phyloP scores from a whole-genome alignment of 2,797 vertebrate species.

The Ispidina lecontei region DNA sequence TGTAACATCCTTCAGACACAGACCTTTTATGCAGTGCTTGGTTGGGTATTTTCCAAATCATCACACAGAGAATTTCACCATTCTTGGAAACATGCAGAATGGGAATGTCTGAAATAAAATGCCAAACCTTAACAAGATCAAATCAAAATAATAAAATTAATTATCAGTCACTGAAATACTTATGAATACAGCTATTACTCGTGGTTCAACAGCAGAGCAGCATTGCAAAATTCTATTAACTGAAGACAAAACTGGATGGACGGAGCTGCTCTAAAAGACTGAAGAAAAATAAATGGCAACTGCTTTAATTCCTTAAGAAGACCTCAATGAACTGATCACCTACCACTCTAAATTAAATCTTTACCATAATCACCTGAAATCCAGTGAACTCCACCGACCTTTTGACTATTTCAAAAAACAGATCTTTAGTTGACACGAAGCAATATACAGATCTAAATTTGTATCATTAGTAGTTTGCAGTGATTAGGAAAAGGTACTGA shows the following conservation, averaged over 20 bases:
- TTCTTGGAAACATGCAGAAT: not conserved
- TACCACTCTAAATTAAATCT: not conserved
- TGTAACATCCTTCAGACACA: not conserved
- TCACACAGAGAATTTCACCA: not conserved
- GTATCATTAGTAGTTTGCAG: not conserved
- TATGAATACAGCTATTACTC: not conserved
- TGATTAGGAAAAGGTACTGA: not conserved
- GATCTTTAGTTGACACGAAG: not conserved
- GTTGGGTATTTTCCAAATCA: not conserved
- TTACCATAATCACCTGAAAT: not conserved
- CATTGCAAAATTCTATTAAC: not conserved
- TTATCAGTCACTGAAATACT: not conserved
- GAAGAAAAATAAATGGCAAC: not conserved
- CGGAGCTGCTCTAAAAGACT: not conserved
- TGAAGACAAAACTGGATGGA: not conserved
- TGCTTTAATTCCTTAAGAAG: not conserved
- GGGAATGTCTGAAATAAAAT: not conserved
- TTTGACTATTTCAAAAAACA: not conserved
- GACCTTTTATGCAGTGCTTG: not conserved
- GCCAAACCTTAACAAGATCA: not conserved
- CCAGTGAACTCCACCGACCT: not conserved
- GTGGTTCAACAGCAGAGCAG: not conserved
- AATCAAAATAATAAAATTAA: not conserved
- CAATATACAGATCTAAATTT: not conserved
- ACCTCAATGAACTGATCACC: not conserved